phyloP scores from a whole-genome alignment of 2,113 vertebrate genomes.

The Semnornis frantzii region DNA sequence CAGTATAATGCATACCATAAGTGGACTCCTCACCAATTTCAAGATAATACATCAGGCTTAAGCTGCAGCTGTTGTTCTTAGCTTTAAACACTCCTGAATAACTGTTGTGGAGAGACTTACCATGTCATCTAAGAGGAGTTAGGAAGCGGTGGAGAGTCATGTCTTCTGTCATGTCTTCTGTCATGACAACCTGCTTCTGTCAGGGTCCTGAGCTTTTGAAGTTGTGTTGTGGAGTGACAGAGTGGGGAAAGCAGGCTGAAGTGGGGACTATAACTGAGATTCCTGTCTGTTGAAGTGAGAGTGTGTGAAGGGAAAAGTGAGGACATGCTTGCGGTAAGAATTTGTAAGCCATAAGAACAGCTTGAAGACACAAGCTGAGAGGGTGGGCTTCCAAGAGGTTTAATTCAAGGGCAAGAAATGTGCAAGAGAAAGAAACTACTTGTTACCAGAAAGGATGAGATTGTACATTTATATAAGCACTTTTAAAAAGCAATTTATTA shows the following conservation, averaged over 20 bases:
- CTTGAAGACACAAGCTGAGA: neutral
- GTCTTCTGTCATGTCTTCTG: too few species aligned
- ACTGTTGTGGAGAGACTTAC: neutral
- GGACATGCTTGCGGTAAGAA: neutral
- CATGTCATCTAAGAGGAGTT: neutral
- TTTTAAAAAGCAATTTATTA: fast-evolving
- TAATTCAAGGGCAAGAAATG: neutral
- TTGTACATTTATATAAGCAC: neutral
- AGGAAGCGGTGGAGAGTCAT: neutral
- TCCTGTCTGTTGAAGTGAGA: neutral
- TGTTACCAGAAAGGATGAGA: neutral
- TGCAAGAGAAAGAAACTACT: neutral
- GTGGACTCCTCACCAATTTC: neutral
- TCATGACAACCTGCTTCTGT: neutral
- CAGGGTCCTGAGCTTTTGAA: neutral
- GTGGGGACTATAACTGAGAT: neutral
- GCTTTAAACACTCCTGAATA: neutral
- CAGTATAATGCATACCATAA: neutral
- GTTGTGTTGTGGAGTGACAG: neutral
- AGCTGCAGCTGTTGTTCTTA: neutral
- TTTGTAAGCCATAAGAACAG: neutral
- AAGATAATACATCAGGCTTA: neutral
- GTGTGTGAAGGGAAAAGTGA: neutral
- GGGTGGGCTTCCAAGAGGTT: neutral
- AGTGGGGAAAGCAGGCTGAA: neutral